Evolutionary conservation across 2,113 vertebrate genomes (phyloP).

Genomic region (Catharus minimus): DNA sequence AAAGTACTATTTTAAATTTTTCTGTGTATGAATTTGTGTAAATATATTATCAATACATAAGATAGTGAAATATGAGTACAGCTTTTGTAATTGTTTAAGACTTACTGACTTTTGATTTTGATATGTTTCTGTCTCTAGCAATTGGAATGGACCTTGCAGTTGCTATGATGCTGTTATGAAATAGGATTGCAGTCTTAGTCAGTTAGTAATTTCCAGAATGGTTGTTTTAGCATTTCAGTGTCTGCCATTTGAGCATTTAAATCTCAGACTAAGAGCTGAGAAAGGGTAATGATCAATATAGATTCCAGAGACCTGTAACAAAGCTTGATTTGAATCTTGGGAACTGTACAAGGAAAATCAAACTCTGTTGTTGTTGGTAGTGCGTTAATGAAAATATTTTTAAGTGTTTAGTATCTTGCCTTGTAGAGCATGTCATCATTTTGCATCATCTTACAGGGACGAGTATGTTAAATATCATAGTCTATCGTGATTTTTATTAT

Average conservation of each 20-base stretch:
- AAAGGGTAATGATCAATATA: not conserved
- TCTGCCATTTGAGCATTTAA: not conserved
- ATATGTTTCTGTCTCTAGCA: not conserved
- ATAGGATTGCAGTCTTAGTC: slow-evolving; percentile 21
- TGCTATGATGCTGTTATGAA: slow-evolving; percentile 32
- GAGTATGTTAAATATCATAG: not conserved
- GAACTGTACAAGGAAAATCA: not conserved
- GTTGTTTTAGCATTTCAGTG: not conserved
- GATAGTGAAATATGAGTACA: not conserved
- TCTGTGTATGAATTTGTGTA: not conserved
- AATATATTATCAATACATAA: not conserved
- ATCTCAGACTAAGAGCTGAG: not conserved
- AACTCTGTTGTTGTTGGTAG: not conserved
- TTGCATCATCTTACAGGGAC: not conserved
- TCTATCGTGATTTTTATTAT: not conserved
- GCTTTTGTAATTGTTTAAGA: not conserved
- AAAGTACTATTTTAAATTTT: not conserved
- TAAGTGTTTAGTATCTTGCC: not conserved
- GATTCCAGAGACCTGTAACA: not conserved
- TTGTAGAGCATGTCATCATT: not conserved
- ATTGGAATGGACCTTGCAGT: not conserved
- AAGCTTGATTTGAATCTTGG: not conserved
- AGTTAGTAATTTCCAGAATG: not conserved
- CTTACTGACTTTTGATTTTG: not conserved
- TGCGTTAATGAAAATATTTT: not conserved